A percentile compares a stretch with the other conserved stretches of the same genome.
These are phyloP conservation scores for Trichonephila clavipes DNA, from an alignment of 1,140 invertebrate species.

Conservation along the genomic window DNA sequence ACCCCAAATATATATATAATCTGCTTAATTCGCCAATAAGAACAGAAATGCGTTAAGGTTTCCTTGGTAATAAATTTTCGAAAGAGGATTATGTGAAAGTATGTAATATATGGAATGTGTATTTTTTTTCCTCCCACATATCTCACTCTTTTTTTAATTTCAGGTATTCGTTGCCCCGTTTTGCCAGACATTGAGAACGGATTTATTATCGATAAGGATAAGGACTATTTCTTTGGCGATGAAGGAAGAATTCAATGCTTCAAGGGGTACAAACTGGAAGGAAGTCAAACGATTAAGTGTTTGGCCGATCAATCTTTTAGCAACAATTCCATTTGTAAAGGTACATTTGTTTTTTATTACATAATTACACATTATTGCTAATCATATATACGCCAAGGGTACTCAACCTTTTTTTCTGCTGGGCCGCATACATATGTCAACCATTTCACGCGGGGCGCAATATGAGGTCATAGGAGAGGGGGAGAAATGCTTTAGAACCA, in stretches of 20 bases:
- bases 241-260: slow-evolving; percentile 95
- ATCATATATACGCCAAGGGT: no score
- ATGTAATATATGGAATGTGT: no score
- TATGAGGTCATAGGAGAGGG: no score
- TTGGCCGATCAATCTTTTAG: slow-evolving; percentile 91
- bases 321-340: slow-evolving; percentile 89
- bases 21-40: no score
- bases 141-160: neutral
- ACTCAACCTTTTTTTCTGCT: no score
- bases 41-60: no score
- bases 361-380: neutral
- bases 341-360: slow-evolving; percentile 3
- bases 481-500: no score
- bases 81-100: no score
- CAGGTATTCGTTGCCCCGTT: slow-evolving; percentile 87
- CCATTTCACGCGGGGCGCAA: no score
- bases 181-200: slow-evolving; percentile 86
- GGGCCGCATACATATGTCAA: no score
- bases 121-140: neutral
- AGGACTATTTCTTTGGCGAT: slow-evolving; percentile 91
- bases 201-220: slow-evolving; percentile 77
- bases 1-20: no score
- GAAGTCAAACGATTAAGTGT: slow-evolving; percentile 92
- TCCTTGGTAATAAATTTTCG: no score
- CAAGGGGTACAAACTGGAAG: slow-evolving; percentile 91